Evolutionary conservation across 1,140 invertebrate genomes (phyloP), one percentile per base, ranked within the genome.

Genomic region (Brachionus rubens): DNA sequence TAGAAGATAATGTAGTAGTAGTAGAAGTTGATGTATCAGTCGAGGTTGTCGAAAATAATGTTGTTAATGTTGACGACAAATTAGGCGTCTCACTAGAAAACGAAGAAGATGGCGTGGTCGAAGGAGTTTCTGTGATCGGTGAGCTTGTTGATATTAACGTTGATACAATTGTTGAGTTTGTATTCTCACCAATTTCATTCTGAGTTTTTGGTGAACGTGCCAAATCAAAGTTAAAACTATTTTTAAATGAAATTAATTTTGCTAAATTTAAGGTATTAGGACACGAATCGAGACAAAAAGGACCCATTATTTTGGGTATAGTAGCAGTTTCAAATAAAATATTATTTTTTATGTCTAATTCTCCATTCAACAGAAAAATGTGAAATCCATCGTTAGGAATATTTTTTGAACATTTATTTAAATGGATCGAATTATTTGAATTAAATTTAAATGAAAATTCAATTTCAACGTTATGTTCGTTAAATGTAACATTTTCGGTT

Each of bases 341-440:
- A 36, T 72, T 72, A 21, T 50, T 30, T 48, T 52, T 72, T 0
- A 19, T 19, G 16, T 72, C 68, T 6, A 72, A 41, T 14, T 40
- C 16, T n/a, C 68, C 68, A 50, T 26, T 72, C 68, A 72, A 50
- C 19, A 50, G 41, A 72, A 72, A 72, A 9, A 72, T 72, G n/a
- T 72, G 50, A 24, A 50, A 72, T 40, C 68, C 68, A 10, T 72
- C 47, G 19, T 30, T 72, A 3, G 30, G 46, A 54, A 50, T 28
- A 24, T 21, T 12, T 2, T 65, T 65, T 19, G 65, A 70, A 12
- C 68, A 72, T 12, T 72, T 54, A 16, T 72, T 41, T 16, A 72
- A 30, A 21, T 48, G 33, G 16, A 72, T 72, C 26, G 46, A 50
- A 41, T 41, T 48, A 19, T 72, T 48, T 6, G 68, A 54, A 9